Evolutionary conservation across 2,113 vertebrate species (phyloP), one percentile per base, ranked within the genome.

Genomic region (crab-eating macaque (Macaca fascicularis)): DNA sequence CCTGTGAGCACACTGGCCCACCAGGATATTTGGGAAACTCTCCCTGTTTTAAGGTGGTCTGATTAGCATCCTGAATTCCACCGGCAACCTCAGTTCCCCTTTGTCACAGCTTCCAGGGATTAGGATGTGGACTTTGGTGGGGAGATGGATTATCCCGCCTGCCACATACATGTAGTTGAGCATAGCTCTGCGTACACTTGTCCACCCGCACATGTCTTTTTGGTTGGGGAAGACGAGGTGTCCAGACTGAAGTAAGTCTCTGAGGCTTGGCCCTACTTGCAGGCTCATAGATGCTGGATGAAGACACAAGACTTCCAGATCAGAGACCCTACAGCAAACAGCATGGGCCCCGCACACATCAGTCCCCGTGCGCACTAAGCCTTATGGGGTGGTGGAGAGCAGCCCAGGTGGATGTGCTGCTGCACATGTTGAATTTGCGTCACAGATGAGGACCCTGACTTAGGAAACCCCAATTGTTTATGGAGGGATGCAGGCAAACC

Each of bases 341-440:
- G 59, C 40, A 3, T 12, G 30, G 25, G 52, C 43, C 2, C 23
- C 0, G 5, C 9, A 13, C 5, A 8, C 4, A 0, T 25, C 25
- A 1, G 13, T 17, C 22, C 27, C 25, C 7, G 19, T 1, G 0
- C 8, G 9, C 64, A 4, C 17, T 12, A 0, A 0, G 25, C 6
- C 20, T 61, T 20, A 8, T 1, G 1, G 19, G 9, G 48, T 52
- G 59, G 30, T 19, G 8, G n/a, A 38, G 9, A 43, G 0, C 10
- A n/a, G 17, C 30, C 43, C 10, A 11, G 43, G n/a, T 20, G 13
- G 92, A 32, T 11, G 14, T 9, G 16, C 43, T 8, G 16, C 32
- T 43, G 9, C 7, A 32, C 38, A 30, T 19, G 1, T 14, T 52
- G 40, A 64, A 45, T 84, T 32, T 38, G 25, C 6, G 8, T 61